phyloP scores from a whole-genome alignment of 92 coral and sea anemone species.

The Actinernus sp. region DNA sequence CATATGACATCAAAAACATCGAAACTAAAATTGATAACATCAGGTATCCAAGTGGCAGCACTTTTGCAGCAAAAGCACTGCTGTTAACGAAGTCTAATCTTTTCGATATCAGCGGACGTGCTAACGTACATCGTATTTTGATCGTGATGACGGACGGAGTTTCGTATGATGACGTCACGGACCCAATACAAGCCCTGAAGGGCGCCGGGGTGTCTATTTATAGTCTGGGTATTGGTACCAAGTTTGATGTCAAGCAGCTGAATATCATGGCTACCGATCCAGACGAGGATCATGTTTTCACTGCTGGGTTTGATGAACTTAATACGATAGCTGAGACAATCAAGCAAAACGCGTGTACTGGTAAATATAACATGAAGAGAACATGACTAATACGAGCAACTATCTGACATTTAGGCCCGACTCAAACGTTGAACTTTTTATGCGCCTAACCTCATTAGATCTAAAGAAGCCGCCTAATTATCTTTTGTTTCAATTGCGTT shows the following conservation, averaged over 20 bases:
- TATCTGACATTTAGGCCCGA: no score
- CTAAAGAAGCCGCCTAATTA: no score
- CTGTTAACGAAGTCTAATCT: constrained; percentile 26
- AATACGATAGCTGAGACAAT: constrained; percentile 15
- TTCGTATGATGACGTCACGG: constrained; percentile 25
- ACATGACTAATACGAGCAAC: no score
- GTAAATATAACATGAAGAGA: constrained; percentile 19
- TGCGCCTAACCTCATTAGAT: no score
- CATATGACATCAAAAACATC: constrained; percentile 28
- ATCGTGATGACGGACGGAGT: constrained; percentile 70
- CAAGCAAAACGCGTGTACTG: constrained; percentile 46
- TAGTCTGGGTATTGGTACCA: constrained; percentile 63
- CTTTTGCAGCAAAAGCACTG: constrained; percentile 38
- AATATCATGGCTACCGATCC: constrained; percentile 77
- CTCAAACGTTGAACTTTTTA: no score
- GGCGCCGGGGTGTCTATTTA: constrained; percentile 67
- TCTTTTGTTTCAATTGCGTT: no score
- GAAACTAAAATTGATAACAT: constrained; percentile 29
- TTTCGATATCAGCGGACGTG: constrained; percentile 40
- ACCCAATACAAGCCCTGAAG: constrained; percentile 62
- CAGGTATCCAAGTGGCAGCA: constrained; percentile 6
- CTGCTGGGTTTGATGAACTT: constrained; percentile 28
- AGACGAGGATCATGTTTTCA: constrained; percentile 61
- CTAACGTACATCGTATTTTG: constrained; percentile 42
- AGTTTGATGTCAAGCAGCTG: constrained; percentile 41